phyloP scores from a whole-genome alignment of 2,113 vertebrate genomes.

The mouse (Mus musculus) region GRCm39 chr12:81216001-81216500 shows the following conservation, averaged over 20 bases:
- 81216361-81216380: not conserved
- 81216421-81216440: not conserved
- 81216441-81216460: not conserved
- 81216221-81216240: not conserved
- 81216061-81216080: not conserved
- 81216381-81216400: not conserved
- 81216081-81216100: not conserved
- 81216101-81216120: not conserved
- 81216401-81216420: not conserved
- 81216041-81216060: not conserved
- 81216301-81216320: fast-evolving
- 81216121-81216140: not conserved
- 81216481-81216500: not conserved
- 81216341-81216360: not conserved
- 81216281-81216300: not conserved
- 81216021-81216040: not conserved
- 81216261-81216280: not conserved
- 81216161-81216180: not conserved
- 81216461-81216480: not conserved
- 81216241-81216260: not conserved
- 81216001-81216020: not conserved
- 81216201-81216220: not conserved
- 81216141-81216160: fast-evolving
- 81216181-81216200: not conserved
- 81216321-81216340: not conserved